These are phyloP conservation scores for Turdus rufiventris DNA, from an alignment of 2,113 vertebrate genomes.

Conservation along the genomic window DNA sequence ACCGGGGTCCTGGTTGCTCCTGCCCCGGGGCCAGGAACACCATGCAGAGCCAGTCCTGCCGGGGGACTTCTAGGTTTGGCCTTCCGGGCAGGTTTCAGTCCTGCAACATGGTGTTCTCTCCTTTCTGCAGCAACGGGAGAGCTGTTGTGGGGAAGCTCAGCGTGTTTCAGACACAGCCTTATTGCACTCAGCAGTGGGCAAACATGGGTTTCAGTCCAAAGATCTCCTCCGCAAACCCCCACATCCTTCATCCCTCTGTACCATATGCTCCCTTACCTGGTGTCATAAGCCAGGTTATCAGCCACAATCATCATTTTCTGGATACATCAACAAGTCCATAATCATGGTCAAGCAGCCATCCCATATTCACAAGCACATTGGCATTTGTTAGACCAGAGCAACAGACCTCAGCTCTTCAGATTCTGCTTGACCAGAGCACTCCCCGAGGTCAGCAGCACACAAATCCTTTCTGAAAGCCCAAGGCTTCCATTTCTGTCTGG, in stretches of 20 bases:
- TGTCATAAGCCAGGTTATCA: background rate
- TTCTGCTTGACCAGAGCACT: background rate
- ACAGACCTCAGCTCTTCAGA: background rate
- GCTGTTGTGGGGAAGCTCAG: background rate
- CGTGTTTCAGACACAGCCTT: background rate
- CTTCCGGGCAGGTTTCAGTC: background rate
- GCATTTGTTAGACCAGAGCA: background rate
- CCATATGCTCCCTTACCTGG: background rate
- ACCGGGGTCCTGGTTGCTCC: too few relatives aligned
- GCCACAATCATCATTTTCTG: background rate
- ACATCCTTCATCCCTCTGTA: background rate
- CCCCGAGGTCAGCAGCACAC: background rate
- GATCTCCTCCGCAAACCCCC: background rate
- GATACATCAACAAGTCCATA: background rate
- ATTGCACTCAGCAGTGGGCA: accelerated
- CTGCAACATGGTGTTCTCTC: background rate
- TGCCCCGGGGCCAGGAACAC: background rate
- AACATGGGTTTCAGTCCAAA: background rate
- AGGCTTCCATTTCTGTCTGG: background rate
- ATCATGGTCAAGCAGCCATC: background rate
- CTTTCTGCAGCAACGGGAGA: background rate
- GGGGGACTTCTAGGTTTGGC: background rate
- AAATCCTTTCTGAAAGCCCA: background rate
- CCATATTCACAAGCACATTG: background rate
- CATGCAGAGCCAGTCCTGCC: accelerated